phyloP scores from a whole-genome alignment of 2,113 vertebrate genomes.

The Myotis brandtii region DNA sequence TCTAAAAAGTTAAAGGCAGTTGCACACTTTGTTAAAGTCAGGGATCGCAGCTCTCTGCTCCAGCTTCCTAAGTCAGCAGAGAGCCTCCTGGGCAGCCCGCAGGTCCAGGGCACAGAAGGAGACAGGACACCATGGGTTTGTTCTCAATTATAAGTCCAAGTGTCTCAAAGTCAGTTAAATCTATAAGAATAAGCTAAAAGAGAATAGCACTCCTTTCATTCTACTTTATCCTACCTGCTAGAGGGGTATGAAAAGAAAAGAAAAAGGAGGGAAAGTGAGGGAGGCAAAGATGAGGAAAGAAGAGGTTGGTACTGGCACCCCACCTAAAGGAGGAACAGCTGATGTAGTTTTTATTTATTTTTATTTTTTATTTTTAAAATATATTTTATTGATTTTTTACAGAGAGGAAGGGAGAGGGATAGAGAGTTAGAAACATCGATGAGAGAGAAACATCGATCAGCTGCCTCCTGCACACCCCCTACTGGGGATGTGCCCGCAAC shows the following conservation, averaged over 20 bases:
- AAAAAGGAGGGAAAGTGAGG: background rate
- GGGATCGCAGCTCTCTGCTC: background rate
- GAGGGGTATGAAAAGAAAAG: background rate
- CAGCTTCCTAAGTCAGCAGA: background rate
- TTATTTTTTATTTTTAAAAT: too few relatives aligned
- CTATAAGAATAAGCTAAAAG: background rate
- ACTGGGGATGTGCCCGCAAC: too few relatives aligned
- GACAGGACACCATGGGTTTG: background rate
- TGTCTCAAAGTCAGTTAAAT: constrained; percentile 11
- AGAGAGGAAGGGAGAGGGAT: too few relatives aligned
- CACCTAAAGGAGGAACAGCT: background rate
- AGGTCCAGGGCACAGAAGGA: background rate
- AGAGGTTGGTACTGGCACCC: background rate
- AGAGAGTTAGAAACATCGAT: too few relatives aligned
- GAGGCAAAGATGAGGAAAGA: background rate
- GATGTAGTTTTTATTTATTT: background rate
- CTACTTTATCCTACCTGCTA: background rate
- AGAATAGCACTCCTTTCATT: background rate
- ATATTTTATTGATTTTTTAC: too few relatives aligned
- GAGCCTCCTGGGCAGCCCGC: background rate
- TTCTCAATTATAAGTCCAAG: background rate
- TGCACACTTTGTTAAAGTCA: too few relatives aligned
- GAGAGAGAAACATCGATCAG: too few relatives aligned
- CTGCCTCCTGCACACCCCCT: too few relatives aligned
- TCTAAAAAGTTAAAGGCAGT: too few relatives aligned